Conservation (phyloP, 1,140 invertebrate genomes). For the Nephila pilipes region DNA sequence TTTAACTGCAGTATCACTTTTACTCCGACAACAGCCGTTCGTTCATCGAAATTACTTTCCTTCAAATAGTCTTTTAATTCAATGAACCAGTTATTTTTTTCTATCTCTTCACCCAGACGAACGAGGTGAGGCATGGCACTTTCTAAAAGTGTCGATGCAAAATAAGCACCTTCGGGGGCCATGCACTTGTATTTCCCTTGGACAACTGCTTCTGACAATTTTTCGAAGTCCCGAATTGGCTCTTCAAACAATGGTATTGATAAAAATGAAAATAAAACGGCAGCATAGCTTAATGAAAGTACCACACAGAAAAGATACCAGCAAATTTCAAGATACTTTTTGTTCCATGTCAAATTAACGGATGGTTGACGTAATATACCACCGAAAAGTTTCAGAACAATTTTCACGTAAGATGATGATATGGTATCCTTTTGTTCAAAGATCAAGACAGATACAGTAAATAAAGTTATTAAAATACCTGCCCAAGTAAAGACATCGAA, state of each 20-base stretch:
- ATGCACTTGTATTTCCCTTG: background rate
- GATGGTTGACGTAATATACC: background rate
- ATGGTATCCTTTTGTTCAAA: background rate
- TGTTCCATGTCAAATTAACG: background rate
- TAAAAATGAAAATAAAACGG: background rate
- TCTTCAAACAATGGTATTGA: background rate
- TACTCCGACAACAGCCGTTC: background rate
- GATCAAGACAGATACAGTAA: background rate
- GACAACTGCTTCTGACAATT: background rate
- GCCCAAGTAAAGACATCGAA: constrained; percentile 16
- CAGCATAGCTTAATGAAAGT: background rate
- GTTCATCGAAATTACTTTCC: background rate
- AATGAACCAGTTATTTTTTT: background rate
- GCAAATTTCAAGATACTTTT: background rate
- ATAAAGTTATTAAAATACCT: background rate
- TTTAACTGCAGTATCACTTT: background rate
- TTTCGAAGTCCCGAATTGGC: background rate
- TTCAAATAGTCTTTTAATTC: background rate
- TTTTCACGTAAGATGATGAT: no score
- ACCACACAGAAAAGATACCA: background rate
- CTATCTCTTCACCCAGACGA: background rate
- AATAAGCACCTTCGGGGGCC: background rate
- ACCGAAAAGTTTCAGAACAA: background rate
- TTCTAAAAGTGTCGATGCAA: background rate
- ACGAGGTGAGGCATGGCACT: background rate